Percentiles rank a stretch among this genome's conserved stretches.
Evolutionary conservation across 2,113 vertebrate species (phyloP).

Genomic region (Oenanthe melanoleuca): DNA sequence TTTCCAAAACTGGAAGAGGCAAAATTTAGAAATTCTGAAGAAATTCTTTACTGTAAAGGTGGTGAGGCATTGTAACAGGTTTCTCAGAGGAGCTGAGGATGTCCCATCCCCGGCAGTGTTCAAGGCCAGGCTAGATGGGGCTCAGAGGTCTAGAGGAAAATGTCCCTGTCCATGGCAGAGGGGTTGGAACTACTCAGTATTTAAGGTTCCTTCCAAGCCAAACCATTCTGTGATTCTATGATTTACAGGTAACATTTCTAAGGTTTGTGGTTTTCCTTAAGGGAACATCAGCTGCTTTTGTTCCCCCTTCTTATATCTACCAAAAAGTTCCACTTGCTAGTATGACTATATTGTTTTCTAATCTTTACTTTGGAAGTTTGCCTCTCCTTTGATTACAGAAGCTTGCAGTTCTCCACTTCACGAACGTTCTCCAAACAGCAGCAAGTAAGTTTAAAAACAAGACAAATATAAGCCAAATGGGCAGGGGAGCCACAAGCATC

Average conservation of each 20-base stretch:
- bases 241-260: not conserved
- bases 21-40: not conserved
- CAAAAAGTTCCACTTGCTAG: not conserved
- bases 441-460: not conserved
- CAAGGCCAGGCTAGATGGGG: not conserved
- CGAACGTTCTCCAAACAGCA: not conserved
- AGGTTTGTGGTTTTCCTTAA: not conserved
- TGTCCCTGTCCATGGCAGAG: no score
- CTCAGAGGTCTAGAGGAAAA: not conserved
- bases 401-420: not conserved
- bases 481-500: not conserved
- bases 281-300: not conserved
- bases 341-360: not conserved
- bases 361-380: slow-evolving; percentile 20
- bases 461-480: not conserved
- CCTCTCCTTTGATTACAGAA: not conserved
- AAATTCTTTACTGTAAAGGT: not conserved
- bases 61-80: not conserved
- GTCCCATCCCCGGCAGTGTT: not conserved
- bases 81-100: not conserved
- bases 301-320: accelerated
- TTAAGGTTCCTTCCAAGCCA: not conserved
- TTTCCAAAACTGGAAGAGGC: not conserved
- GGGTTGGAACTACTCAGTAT: not conserved
- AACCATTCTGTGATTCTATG: not conserved